A percentile compares a stretch with the other conserved stretches of the same genome.
Evolutionary conservation across 2,797 vertebrate species (phyloP).

Genomic region (Urocyon cinereoargenteus): DNA sequence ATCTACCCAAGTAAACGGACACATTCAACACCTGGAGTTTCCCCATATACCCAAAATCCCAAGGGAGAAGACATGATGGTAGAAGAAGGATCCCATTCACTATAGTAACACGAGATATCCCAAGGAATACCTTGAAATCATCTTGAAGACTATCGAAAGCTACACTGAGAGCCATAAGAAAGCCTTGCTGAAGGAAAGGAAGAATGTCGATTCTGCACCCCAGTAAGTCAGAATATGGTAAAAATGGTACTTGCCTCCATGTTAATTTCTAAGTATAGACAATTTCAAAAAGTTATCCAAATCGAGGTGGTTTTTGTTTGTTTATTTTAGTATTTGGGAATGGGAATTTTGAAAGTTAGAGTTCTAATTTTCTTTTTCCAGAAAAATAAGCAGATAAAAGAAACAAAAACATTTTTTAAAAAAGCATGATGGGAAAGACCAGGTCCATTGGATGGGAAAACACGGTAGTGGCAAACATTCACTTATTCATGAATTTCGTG

Average conservation of each 20-base stretch:
- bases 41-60: background rate
- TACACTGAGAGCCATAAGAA: background rate
- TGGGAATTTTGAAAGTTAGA: too few relatives aligned
- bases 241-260: background rate
- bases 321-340: background rate
- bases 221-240: background rate
- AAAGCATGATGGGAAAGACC: background rate
- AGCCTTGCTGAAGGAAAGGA: background rate
- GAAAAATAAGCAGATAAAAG: background rate
- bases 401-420: background rate
- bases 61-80: accelerated
- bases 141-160: background rate
- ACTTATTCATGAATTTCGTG: too few relatives aligned
- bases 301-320: background rate
- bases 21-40: background rate
- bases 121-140: background rate
- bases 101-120: background rate
- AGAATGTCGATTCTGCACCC: background rate
- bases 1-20: background rate
- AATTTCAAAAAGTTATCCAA: background rate
- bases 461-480: accelerated
- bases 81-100: background rate
- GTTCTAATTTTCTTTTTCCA: background rate
- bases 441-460: background rate
- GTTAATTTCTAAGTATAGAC: background rate